Conservation (phyloP, 2,797 vertebrate genomes). For the Leontocebus nigricollis region DNA sequence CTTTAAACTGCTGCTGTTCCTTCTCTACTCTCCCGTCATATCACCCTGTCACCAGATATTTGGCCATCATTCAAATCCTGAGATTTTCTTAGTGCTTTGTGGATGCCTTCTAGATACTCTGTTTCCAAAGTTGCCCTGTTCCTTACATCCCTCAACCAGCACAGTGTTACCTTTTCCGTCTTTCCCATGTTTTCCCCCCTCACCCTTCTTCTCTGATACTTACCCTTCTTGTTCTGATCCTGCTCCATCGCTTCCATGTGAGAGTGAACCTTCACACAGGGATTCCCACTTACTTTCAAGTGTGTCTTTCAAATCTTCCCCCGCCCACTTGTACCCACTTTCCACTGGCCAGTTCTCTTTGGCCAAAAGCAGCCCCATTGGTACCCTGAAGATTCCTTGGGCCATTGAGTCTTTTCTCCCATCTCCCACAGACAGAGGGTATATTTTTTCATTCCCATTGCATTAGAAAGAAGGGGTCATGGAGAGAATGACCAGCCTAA, state of each 20-base stretch:
- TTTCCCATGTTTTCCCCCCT: background rate
- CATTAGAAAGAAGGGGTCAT: background rate
- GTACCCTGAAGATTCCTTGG: background rate
- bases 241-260: background rate
- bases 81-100: background rate
- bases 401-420: background rate
- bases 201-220: background rate
- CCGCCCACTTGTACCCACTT: background rate
- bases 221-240: background rate
- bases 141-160: background rate
- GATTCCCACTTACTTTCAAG: background rate
- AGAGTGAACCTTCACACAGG: background rate
- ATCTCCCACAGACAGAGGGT: background rate
- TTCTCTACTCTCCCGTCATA: background rate
- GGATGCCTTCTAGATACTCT: background rate
- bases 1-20: background rate
- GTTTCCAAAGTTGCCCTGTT: background rate
- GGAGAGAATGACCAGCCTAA: background rate
- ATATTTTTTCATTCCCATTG: background rate
- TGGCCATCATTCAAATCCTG: background rate
- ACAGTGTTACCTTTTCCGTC: background rate
- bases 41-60: background rate
- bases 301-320: constrained; percentile 12
- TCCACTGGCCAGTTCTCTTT: background rate
- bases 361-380: background rate